phyloP scores from a whole-genome alignment of 1,140 invertebrate species.

The Chymomyza costata region DNA sequence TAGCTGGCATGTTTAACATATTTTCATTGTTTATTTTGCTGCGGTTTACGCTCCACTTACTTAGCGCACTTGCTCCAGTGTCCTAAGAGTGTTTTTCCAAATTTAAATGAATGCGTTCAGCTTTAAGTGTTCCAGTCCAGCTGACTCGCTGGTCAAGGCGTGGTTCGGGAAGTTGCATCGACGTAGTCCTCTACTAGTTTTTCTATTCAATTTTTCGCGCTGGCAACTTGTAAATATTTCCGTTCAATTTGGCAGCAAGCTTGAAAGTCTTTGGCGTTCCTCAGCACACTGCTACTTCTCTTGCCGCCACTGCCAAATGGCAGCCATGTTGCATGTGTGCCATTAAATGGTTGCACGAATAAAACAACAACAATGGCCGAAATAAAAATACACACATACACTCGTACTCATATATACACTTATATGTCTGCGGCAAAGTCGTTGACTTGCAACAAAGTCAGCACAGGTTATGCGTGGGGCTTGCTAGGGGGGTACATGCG shows the following conservation, averaged over 20 bases:
- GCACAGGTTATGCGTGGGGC: slow-evolving; percentile 39
- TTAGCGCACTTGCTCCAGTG: too few relatives aligned
- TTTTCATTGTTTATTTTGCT: slow-evolving; percentile 1
- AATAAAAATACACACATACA: slow-evolving; percentile 9
- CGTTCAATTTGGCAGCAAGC: slow-evolving; percentile 29
- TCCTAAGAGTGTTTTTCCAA: too few relatives aligned
- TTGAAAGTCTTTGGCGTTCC: slow-evolving; percentile 11
- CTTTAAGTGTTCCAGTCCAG: too few relatives aligned
- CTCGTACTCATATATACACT: neutral
- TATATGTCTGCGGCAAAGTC: slow-evolving; percentile 23
- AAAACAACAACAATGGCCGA: slow-evolving; percentile 2
- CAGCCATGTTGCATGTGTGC: too few relatives aligned
- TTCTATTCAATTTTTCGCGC: slow-evolving; percentile 8
- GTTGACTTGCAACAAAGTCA: slow-evolving; percentile 41
- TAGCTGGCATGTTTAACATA: too few relatives aligned
- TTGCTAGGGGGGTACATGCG: too few relatives aligned
- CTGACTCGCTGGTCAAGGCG: too few relatives aligned
- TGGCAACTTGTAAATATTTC: slow-evolving; percentile 25
- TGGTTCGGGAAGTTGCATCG: too few relatives aligned
- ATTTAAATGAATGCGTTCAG: too few relatives aligned
- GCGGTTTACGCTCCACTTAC: neutral
- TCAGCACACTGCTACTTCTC: too few relatives aligned
- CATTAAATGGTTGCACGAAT: neutral
- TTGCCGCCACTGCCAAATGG: too few relatives aligned
- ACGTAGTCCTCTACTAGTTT: too few relatives aligned